These are phyloP conservation scores for Pollimyrus isidori DNA, from an alignment of 2,113 vertebrate genomes.

Conservation along the genomic window DNA sequence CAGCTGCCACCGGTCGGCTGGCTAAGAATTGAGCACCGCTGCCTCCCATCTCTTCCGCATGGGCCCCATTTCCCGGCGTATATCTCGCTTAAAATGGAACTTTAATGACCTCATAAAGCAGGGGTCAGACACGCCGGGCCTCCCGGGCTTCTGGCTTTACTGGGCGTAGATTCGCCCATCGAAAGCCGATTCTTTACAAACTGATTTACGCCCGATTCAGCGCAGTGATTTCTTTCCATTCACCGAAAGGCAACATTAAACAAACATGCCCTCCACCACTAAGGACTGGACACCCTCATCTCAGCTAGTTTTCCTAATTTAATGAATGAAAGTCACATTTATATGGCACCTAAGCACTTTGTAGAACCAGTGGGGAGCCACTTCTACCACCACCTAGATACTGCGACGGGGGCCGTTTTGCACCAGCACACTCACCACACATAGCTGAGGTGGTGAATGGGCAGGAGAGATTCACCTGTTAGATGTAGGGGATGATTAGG, in stretches of 20 bases:
- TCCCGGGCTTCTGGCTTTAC: neutral
- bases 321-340: too few species aligned
- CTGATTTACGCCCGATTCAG: neutral
- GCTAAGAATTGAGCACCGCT: neutral
- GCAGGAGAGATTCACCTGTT: too few species aligned
- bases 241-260: neutral
- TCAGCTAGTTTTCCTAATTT: neutral
- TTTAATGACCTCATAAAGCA: constrained; percentile 10
- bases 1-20: neutral
- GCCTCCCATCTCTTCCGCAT: neutral
- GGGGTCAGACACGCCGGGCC: neutral
- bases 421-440: too few species aligned
- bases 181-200: neutral
- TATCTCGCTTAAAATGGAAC: constrained; percentile 1
- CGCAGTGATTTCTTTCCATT: neutral
- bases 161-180: neutral
- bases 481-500: too few species aligned
- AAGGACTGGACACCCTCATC: neutral
- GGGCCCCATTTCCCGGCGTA: neutral
- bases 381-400: too few species aligned
- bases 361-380: too few species aligned
- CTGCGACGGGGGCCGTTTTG: too few species aligned
- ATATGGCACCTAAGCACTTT: too few species aligned
- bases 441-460: too few species aligned
- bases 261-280: neutral